A percentile compares a stretch with the other conserved stretches of the same genome.
phyloP scores from a whole-genome alignment of 2,113 vertebrate species.

The Collichthys lucidus region DNA sequence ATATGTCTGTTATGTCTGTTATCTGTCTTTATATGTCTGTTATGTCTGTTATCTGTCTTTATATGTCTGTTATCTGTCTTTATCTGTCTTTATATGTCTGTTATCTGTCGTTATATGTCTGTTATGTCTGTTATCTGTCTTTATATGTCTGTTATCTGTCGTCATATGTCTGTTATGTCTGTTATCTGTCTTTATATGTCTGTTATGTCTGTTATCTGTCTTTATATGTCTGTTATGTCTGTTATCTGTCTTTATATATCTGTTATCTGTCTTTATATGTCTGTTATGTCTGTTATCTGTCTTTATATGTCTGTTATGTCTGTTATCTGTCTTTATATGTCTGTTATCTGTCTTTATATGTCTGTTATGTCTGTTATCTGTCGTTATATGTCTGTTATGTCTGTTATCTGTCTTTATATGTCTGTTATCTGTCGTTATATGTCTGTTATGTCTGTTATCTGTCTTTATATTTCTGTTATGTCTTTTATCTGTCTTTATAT shows the following conservation, averaged over 20 bases:
- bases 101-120: neutral
- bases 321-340: neutral
- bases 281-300: conserved; percentile 38
- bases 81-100: neutral
- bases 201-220: neutral
- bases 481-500: neutral
- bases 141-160: neutral
- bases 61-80: too few species aligned
- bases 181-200: conserved; percentile 23
- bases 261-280: neutral
- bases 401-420: neutral
- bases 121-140: conserved; percentile 23
- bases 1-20: neutral
- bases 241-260: conserved; percentile 17
- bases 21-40: neutral
- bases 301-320: too few species aligned
- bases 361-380: conserved; percentile 34
- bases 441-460: conserved; percentile 30
- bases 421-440: neutral
- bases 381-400: too few species aligned
- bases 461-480: too few species aligned
- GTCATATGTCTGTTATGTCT: conserved; percentile 7
- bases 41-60: too few species aligned
- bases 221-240: conserved; percentile 9
- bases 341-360: neutral